These are phyloP conservation scores for Dendrophyllia cribrosa DNA, from an alignment of 64 coral and sea anemone genomes.

Conservation along the genomic window DNA sequence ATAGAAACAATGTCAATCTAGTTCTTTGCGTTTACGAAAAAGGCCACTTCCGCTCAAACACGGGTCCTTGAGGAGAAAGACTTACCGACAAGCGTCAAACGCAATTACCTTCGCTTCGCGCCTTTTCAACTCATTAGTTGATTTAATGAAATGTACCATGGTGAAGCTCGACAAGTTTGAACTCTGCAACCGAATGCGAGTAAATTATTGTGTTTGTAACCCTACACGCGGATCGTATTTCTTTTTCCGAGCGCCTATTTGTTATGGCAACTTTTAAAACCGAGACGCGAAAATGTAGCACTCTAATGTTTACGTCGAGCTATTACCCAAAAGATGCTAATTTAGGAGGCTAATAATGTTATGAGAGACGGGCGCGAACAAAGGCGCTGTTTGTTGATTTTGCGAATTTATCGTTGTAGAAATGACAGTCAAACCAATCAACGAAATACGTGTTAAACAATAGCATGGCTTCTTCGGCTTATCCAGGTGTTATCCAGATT, in stretches of 20 bases:
- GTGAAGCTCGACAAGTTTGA: not conserved
- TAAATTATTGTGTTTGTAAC: conserved; percentile 97
- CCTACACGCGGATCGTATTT: conserved; percentile 81
- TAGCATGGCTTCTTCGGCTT: conserved; percentile 67
- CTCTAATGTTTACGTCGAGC: conserved; percentile 71
- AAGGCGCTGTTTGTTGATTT: conserved; percentile 85
- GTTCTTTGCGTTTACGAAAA: conserved; percentile 92
- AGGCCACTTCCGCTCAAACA: conserved; percentile 87
- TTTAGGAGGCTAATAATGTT: conserved; percentile 89
- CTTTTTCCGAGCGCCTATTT: conserved; percentile 67
- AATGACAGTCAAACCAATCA: conserved; percentile 83
- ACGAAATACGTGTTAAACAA: conserved; percentile 84
- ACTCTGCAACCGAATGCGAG: conserved; percentile 5
- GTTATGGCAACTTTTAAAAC: conserved; percentile 68
- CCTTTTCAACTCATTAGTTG: not conserved
- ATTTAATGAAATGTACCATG: conserved; percentile 5
- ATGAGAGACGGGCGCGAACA: conserved; percentile 92
- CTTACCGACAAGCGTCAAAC: conserved; percentile 30
- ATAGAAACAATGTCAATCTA: conserved; percentile 98
- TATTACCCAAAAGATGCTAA: conserved; percentile 90
- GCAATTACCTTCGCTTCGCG: conserved; percentile 18
- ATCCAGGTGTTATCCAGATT: conserved; percentile 84
- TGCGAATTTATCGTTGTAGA: conserved; percentile 83
- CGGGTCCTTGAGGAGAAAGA: conserved; percentile 74
- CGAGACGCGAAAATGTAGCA: conserved; percentile 60